Evolutionary conservation across 2,797 vertebrate genomes (phyloP).

Genomic region (Chaunax sp.): DNA sequence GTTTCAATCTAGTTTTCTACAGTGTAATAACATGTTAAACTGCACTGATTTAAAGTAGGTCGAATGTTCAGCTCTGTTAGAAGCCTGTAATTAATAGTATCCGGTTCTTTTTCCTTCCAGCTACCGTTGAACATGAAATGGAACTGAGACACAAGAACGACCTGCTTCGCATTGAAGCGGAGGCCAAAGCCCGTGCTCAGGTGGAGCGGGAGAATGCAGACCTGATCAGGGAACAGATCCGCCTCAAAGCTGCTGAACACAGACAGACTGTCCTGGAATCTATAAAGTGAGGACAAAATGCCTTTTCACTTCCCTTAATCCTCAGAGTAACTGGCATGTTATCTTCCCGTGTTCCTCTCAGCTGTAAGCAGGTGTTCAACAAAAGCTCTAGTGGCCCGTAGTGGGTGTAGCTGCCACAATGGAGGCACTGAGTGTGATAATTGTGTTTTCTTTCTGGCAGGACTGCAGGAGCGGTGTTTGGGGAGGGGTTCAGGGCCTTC

Average conservation of each 20-base stretch:
- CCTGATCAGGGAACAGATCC: slow-evolving; percentile 91
- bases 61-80: neutral
- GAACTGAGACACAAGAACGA: slow-evolving; percentile 89
- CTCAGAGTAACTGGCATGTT: slow-evolving; percentile 51
- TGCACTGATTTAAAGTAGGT: slow-evolving; percentile 14
- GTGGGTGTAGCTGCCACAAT: slow-evolving; percentile 19
- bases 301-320: slow-evolving; percentile 48
- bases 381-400: slow-evolving; percentile 32
- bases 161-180: slow-evolving; percentile 87
- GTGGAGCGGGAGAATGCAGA: slow-evolving; percentile 90
- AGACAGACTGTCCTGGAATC: slow-evolving; percentile 91
- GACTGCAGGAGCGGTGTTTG: slow-evolving; percentile 90
- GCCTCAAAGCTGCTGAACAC: slow-evolving; percentile 90
- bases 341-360: slow-evolving; percentile 38
- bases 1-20: neutral
- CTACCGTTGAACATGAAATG: slow-evolving; percentile 90
- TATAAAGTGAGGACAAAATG: slow-evolving; percentile 75
- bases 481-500: slow-evolving; percentile 90
- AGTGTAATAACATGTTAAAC: neutral
- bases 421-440: slow-evolving; percentile 50
- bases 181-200: slow-evolving; percentile 85
- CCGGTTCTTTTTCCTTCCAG: slow-evolving; percentile 58
- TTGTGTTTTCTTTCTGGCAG: slow-evolving; percentile 71
- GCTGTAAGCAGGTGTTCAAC: slow-evolving; percentile 33
- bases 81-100: slow-evolving; percentile 1